Conservation (phyloP, 2,113 vertebrate species). For the Pterocles orientalis region DNA sequence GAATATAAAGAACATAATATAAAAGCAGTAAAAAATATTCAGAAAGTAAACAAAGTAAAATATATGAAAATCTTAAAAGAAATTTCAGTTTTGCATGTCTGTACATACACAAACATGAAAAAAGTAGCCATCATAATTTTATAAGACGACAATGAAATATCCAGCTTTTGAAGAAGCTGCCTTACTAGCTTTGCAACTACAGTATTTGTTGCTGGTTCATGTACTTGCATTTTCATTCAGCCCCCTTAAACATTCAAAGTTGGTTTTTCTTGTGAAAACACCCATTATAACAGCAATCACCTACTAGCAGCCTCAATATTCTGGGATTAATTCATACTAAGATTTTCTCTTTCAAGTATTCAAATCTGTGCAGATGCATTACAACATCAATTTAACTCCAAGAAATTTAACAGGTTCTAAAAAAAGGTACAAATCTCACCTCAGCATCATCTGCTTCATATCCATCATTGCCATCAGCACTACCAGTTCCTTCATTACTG, state of each 20-base stretch:
- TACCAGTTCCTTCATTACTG: conserved; percentile 90
- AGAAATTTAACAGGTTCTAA: neutral
- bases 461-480: conserved; percentile 88
- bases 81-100: neutral
- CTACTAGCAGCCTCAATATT: neutral
- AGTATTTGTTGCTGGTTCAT: neutral
- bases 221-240: neutral
- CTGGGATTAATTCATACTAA: neutral
- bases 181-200: neutral
- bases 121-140: neutral
- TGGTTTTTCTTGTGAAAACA: neutral
- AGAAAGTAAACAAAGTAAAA: neutral
- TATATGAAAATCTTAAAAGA: neutral
- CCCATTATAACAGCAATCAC: neutral
- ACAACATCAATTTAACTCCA: neutral
- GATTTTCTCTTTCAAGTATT: neutral
- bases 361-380: neutral
- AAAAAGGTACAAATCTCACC: conserved; percentile 64
- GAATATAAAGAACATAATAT: neutral
- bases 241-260: neutral
- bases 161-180: neutral
- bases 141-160: neutral
- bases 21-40: neutral
- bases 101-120: neutral
- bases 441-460: conserved; percentile 93